phyloP scores from a whole-genome alignment of 2,113 vertebrate genomes.

The Naja naja region DNA sequence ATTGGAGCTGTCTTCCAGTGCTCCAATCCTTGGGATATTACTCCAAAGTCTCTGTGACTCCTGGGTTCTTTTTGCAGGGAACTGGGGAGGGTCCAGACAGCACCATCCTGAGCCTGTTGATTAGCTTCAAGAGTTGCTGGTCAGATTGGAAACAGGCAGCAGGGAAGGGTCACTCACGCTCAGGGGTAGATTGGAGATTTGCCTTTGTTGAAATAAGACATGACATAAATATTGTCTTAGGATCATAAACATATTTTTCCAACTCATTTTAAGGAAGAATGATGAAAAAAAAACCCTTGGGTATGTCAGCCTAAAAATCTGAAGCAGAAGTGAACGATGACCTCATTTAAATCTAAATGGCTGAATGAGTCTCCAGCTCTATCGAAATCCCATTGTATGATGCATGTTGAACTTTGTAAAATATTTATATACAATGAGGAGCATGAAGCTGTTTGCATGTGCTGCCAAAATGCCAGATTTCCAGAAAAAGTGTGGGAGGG shows the following conservation, averaged over 20 bases:
- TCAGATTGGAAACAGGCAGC: not conserved
- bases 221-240: not conserved
- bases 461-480: not conserved
- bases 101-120: too few relatives aligned
- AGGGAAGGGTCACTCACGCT: not conserved
- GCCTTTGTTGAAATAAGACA: not conserved
- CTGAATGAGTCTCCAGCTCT: not conserved
- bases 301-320: not conserved
- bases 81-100: not conserved
- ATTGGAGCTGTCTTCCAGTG: not conserved
- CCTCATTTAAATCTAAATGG: not conserved
- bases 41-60: not conserved
- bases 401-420: not conserved
- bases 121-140: not conserved
- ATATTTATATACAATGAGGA: not conserved
- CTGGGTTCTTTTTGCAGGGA: not conserved
- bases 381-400: not conserved
- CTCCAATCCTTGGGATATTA: not conserved
- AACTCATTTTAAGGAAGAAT: not conserved
- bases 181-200: not conserved
- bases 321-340: not conserved
- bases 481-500: not conserved
- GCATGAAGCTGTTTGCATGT: not conserved
- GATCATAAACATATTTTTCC: not conserved
- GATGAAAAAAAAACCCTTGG: not conserved